Conservation (phyloP, 1,140 invertebrate genomes). For the Andrena cerasifolii region DNA sequence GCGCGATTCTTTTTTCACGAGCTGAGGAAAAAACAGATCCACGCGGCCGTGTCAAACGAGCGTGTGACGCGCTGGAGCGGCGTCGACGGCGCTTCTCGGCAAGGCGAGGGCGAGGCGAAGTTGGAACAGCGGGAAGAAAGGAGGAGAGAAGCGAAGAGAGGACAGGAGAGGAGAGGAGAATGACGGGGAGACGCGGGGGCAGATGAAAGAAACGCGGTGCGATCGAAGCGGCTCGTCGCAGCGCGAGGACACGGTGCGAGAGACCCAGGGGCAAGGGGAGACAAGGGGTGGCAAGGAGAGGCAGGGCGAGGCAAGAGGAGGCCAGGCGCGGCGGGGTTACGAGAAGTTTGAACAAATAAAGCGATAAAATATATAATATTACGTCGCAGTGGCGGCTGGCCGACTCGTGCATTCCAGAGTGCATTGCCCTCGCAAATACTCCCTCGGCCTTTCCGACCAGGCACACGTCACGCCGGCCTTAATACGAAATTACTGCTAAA, state of each 20-base stretch:
- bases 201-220: slow-evolving; percentile 42
- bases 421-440: slow-evolving; percentile 81
- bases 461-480: slow-evolving; percentile 67
- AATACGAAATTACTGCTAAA: slow-evolving; percentile 71
- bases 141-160: neutral
- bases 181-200: slow-evolving; percentile 21
- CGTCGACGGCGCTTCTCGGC: neutral
- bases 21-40: slow-evolving; percentile 10
- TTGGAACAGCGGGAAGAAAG: neutral
- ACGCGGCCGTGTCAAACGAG: neutral
- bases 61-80: slow-evolving; percentile 8
- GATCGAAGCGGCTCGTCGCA: slow-evolving; percentile 58
- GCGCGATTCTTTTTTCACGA: slow-evolving; percentile 18
- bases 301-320: too few relatives aligned
- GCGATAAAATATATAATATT: slow-evolving; percentile 81
- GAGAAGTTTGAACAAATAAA: slow-evolving; percentile 79
- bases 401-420: slow-evolving; percentile 80
- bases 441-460: slow-evolving; percentile 58
- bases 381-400: slow-evolving; percentile 71
- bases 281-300: too few relatives aligned
- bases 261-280: slow-evolving; percentile 37
- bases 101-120: neutral
- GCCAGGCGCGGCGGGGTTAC: slow-evolving; percentile 51
- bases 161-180: neutral
- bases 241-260: slow-evolving; percentile 39